These are phyloP conservation scores for Plecotus auritus DNA, from an alignment of 2,113 vertebrate genomes.

Conservation along the genomic window DNA sequence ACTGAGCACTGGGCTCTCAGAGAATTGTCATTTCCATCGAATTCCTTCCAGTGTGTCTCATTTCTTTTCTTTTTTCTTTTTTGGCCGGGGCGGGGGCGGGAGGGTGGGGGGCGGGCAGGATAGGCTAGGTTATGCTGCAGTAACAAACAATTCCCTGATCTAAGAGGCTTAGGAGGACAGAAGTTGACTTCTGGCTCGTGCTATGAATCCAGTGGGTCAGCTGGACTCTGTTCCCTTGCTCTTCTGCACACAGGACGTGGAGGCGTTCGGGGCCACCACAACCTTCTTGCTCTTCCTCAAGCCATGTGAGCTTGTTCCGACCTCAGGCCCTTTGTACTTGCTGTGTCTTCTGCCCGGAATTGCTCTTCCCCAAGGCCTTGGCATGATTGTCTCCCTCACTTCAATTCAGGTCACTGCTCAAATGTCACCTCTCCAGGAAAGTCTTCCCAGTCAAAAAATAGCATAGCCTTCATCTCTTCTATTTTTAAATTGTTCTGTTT, in stretches of 20 bases:
- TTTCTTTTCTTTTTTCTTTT: background rate
- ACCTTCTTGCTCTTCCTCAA: background rate
- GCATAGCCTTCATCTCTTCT: background rate
- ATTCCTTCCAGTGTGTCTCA: background rate
- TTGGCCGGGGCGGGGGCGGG: too few relatives aligned
- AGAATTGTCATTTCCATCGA: background rate
- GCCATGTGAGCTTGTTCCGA: background rate
- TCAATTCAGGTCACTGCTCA: background rate
- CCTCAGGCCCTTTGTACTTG: background rate
- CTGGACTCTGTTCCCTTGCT: background rate
- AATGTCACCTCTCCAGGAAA: background rate
- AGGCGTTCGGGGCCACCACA: background rate
- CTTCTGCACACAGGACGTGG: background rate
- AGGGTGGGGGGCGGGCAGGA: background rate
- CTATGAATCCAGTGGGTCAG: background rate
- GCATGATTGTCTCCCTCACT: background rate
- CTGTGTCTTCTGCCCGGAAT: background rate
- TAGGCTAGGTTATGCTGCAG: background rate
- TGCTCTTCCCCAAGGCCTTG: background rate
- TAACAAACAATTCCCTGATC: background rate
- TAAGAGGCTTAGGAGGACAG: background rate
- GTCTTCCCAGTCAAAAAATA: background rate
- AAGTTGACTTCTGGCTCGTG: background rate
- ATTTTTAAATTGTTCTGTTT: background rate
- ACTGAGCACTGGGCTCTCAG: background rate